Percentiles rank a stretch among this genome's conserved stretches.
Evolutionary conservation across 2,113 vertebrate species (phyloP).

Genomic region (Sebastes fasciatus): DNA sequence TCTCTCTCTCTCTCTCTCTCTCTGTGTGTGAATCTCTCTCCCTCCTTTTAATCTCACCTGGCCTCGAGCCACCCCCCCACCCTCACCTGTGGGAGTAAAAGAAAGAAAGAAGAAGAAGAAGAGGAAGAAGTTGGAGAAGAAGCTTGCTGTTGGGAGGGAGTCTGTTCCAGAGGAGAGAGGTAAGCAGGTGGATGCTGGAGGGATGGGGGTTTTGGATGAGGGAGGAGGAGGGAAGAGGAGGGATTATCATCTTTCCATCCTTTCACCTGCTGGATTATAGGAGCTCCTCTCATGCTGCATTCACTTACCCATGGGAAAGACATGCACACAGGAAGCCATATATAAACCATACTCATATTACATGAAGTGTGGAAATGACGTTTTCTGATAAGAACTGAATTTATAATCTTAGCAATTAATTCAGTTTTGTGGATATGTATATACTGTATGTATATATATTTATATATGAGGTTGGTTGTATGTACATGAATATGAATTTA

Average conservation of each 20-base stretch:
- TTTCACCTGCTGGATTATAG: constrained; percentile 73
- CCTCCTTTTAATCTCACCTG: constrained; percentile 42
- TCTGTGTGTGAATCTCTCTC: background rate
- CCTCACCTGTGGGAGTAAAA: constrained; percentile 71
- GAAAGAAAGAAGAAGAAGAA: constrained; percentile 13
- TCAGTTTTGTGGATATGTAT: too few species aligned
- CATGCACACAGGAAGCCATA: constrained; percentile 24
- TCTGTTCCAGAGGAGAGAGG: constrained; percentile 74
- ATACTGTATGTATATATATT: too few species aligned
- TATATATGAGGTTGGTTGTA: too few species aligned
- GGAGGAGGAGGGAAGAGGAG: constrained; percentile 77
- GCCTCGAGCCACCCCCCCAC: constrained; percentile 46
- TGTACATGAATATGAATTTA: too few species aligned
- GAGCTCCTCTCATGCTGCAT: constrained; percentile 63
- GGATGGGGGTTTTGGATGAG: constrained; percentile 53
- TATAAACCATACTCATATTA: background rate
- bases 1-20: constrained; percentile 19
- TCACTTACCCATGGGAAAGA: constrained; percentile 60
- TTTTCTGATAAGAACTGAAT: background rate
- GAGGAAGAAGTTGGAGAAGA: constrained; percentile 16
- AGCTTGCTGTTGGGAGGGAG: constrained; percentile 63
- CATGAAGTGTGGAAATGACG: background rate
- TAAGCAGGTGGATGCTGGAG: constrained; percentile 78
- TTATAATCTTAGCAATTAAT: too few species aligned
- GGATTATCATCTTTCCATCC: constrained; percentile 68